Evolutionary conservation across 2,113 vertebrate species (phyloP), one percentile per base, ranked within the genome.

Genomic region (Tonatia bakeri): DNA sequence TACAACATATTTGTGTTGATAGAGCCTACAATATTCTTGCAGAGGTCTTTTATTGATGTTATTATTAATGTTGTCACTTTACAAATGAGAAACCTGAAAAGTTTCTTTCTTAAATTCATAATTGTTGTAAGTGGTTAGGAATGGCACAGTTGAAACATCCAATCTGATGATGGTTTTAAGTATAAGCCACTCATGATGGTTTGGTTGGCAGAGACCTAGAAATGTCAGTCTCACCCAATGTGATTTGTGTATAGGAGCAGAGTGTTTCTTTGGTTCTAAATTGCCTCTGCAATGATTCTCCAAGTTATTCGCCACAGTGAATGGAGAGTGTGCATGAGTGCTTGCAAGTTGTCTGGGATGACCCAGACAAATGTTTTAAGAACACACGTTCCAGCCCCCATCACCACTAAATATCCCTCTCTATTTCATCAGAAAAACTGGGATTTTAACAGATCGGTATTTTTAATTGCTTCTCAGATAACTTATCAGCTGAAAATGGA

Each of bases 191-290:
- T 94, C 38, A 38, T n/a, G n/a, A 65, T 94, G 56, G 33, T 84
- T n/a, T 91, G 52, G 50, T 81, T 87, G 72, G n/a, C 59, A 88
- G 56, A 91, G 76, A 79, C 91, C 94, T 95, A 96, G 85, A 97
- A 94, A 94, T 91, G 89, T 86, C 91, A 95, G 24, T 81, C 77
- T 95, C 33, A 85, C 52, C 76, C 96, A 83, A 96, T 91, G 79
- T 86, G 96, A 95, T 93, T 96, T 94, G 31, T 43, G 9, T 82
- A 69, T 3, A 92, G 77, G 45, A 93, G 90, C 81, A 85, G 33
- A 96, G 24, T 81, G 22, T 94, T 70, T 97, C 73, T 95, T 92
- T 96, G 91, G 67, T 94, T 95, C 54, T 95, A 85, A 96, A 95
- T 96, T 82, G 77, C 7, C 17, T 43, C 52, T n/a, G 33, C 17